These are phyloP conservation scores for Recurvirostra avosetta DNA, from an alignment of 2,113 vertebrate species.

Conservation along the genomic window DNA sequence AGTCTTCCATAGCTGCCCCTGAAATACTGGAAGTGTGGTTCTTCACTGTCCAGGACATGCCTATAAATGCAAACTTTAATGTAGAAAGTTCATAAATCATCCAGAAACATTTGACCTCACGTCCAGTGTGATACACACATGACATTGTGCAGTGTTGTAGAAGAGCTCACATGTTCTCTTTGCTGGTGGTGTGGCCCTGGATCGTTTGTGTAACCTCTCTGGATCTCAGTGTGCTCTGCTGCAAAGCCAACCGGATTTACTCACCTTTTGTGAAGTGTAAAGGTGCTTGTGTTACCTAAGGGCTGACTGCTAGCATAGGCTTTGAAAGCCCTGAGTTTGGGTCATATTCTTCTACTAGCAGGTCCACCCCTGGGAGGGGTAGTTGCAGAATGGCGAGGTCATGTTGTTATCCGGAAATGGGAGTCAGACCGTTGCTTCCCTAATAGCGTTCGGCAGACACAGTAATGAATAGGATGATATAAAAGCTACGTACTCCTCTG, in stretches of 20 bases:
- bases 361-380: background rate
- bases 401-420: accelerated
- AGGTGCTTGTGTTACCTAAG: background rate
- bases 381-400: background rate
- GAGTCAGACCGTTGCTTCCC: background rate
- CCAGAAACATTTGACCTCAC: background rate
- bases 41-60: background rate
- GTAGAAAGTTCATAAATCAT: background rate
- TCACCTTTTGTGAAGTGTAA: background rate
- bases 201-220: background rate
- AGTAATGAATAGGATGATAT: background rate
- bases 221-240: background rate
- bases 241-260: background rate
- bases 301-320: background rate
- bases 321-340: background rate
- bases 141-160: background rate
- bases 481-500: background rate
- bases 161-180: background rate
- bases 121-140: background rate
- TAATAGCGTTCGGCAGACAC: accelerated
- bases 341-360: background rate
- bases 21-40: background rate
- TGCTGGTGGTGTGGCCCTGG: background rate
- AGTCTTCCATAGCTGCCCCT: background rate
- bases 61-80: background rate